Evolutionary conservation across 2,888 invertebrate genomes (phyloP), one percentile per base, ranked within the genome.

Genomic region (Tiliacea aurago): DNA sequence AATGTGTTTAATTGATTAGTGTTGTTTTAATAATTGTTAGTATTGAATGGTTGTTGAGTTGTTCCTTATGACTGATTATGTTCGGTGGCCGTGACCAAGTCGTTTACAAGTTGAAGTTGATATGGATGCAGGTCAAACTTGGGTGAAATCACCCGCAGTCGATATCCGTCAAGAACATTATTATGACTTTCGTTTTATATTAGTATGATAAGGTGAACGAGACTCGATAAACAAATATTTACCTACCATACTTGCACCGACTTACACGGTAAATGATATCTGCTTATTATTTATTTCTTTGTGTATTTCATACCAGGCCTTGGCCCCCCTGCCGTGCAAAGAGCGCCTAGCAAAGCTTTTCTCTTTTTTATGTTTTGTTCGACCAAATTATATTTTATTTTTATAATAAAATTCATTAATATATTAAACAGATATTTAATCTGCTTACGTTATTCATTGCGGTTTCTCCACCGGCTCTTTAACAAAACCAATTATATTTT

Each of bases 51-150:
- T 55, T 55, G 37, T 69, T 47, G 18, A 65, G 43, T 74, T 70
- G 77, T 86, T 78, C 76, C 80, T 86, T 80, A 84, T 84, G 80
- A 65, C 59, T 73, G 55, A 70, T 68, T 74, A 43, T 73, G 62
- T 56, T 62, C 4, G n/a, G 18, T 56, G 81, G 15, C 85, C 86
- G 33, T 86, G 85, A 86, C 81, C 79, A 63, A 45, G 20, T 62
- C 70, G 51, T 62, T 72, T 63, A 66, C 20, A 70, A 73, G 69
- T 78, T 70, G 41, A 72, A 63, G 71, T 77, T 51, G 51, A 70
- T 69, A 59, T 28, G 33, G 33, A 73, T 74, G 69, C 82, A 71
- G 76, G 85, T 84, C 83, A 86, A 76, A 80, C 70, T 73, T 66
- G 65, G 47, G 62, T 67, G 47, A 74, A 82, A 66, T 79, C 66